phyloP scores from a whole-genome alignment of 1,140 invertebrate genomes.

The Dendrolimus punctatus region DNA sequence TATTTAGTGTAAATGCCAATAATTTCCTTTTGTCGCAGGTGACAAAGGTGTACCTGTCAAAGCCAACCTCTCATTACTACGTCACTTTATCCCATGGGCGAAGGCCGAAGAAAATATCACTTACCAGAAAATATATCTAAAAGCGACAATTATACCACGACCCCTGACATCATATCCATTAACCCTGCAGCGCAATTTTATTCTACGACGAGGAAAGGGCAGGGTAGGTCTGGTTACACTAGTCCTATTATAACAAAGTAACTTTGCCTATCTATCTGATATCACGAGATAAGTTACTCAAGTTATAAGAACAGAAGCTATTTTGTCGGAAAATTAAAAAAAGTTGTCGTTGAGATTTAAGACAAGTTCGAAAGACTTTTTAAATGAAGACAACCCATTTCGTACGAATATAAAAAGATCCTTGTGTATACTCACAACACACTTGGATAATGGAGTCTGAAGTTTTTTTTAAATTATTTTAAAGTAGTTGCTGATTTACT shows the following conservation, averaged over 20 bases:
- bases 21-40: slow-evolving; percentile 33
- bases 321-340: slow-evolving; percentile 6
- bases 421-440: no score
- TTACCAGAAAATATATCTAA: slow-evolving; percentile 41
- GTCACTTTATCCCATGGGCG: slow-evolving; percentile 32
- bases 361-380: background rate
- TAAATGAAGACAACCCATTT: no score
- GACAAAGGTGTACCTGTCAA: slow-evolving; percentile 50
- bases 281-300: slow-evolving; percentile 16
- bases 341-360: background rate
- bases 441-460: no score
- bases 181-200: slow-evolving; percentile 2
- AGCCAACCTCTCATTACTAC: slow-evolving; percentile 36
- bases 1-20: slow-evolving; percentile 17
- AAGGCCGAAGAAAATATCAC: slow-evolving; percentile 41
- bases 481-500: no score
- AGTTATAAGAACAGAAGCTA: slow-evolving; percentile 8
- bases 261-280: slow-evolving; percentile 32
- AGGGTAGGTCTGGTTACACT: slow-evolving; percentile 15
- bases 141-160: slow-evolving; percentile 23
- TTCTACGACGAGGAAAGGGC: slow-evolving; percentile 6
- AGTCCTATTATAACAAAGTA: slow-evolving; percentile 37
- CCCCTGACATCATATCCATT: slow-evolving; percentile 14
- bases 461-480: no score
- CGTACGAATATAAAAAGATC: no score